Base-by-base conservation (phyloP, 2,113 vertebrate species). In the Procapra przewalskii region DNA sequence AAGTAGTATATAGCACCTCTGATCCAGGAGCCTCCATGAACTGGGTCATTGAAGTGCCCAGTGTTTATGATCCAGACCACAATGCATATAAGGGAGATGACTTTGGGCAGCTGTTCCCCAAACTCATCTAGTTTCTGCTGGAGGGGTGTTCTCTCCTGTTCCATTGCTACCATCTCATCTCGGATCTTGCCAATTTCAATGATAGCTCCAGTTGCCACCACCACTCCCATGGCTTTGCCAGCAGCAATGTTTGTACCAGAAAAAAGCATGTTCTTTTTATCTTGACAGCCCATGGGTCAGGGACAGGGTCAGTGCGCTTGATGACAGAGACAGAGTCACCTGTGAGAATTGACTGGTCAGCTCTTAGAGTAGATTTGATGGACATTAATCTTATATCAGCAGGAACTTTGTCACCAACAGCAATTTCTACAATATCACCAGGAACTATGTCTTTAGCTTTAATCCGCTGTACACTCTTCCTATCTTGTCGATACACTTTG, bases 61-160 rank as follows among this genome's bases (percentile, higher is more conserved):
- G 99, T 99, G 99, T 99, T 99, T 98, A 99, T 99, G 97, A 99
- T 99, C 99, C 99, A 99, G 94, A 99, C 99, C 0, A 99, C 99
- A 3, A 99, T 99, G 98, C 99, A 99, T 98, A 99, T 99, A 2
- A 99, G 98, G 0, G 99, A 99, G 98, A 99, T 99, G 81, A 99
- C 99, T 96, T 99, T 99, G 86, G 99, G 99, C 27, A 99, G 99
- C 98, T 99, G 99, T 98, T 99, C 99, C 6, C 99, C 99, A 45
- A 99, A 99, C 98, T 99, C 99, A 2, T 99, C 99, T 97, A 99
- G 97, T 85, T 99, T 99, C 99, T 99, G 99, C 97, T 99, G 99
- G 85, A 99, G 99, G 0, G 99, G 99, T 1, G 99, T 99, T 98
- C 98, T 99, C 98, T 99, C 99, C 96, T 99, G 99, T 82, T 99